phyloP scores from a whole-genome alignment of 2,888 invertebrate species.

The Hyppa rectilinea region DNA sequence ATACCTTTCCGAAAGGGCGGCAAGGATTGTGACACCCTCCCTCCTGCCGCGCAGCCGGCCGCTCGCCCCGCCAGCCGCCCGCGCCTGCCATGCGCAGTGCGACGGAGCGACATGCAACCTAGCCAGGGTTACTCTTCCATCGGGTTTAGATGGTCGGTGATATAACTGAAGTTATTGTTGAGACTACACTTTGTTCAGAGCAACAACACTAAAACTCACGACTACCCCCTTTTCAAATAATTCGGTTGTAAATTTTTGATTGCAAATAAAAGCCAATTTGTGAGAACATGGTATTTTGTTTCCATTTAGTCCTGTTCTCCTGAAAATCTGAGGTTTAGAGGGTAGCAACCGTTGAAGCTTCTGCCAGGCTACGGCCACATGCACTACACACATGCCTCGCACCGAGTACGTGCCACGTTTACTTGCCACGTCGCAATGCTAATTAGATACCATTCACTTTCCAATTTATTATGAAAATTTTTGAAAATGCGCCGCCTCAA shows the following conservation, averaged over 20 bases:
- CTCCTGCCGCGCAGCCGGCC: constrained; percentile 27
- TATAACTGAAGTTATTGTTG: neutral
- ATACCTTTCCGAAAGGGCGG: neutral
- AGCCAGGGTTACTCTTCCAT: constrained; percentile 15
- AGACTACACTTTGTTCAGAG: neutral
- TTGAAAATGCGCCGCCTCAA: constrained; percentile 48
- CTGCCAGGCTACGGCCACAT: constrained; percentile 12
- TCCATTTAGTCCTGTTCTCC: neutral
- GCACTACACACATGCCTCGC: too few species aligned
- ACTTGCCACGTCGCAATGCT: constrained; percentile 43
- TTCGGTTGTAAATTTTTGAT: neutral
- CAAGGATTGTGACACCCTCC: neutral
- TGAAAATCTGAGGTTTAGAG: neutral
- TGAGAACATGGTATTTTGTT: too few species aligned
- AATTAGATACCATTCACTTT: constrained; percentile 56
- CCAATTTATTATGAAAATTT: constrained; percentile 57
- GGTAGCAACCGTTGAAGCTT: neutral
- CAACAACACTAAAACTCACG: neutral
- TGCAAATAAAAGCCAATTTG: too few species aligned
- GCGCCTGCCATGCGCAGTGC: constrained; percentile 58
- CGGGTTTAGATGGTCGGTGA: neutral
- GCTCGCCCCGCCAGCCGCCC: constrained; percentile 40
- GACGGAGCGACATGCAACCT: constrained; percentile 18
- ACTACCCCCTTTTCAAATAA: neutral
- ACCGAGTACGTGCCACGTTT: constrained; percentile 19